Evolutionary conservation across 2,113 vertebrate species (phyloP), one percentile per base, ranked within the genome.

Genomic region (Spea multiplicata): DNA sequence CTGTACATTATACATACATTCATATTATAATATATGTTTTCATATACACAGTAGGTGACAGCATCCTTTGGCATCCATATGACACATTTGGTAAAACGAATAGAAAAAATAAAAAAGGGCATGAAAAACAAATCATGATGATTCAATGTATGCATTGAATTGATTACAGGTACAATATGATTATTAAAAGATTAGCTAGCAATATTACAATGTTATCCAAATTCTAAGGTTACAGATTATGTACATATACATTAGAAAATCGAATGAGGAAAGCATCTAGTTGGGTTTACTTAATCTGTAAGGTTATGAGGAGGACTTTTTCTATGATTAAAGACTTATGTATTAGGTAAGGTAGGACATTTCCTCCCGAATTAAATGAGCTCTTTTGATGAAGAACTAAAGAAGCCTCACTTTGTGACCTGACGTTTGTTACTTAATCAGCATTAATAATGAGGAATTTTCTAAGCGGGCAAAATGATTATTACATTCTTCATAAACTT

Each of bases 401-500:
- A 69, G 83, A 86, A 8, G 74, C 83, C 81, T 71, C 80, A 75
- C 46, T 72, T 76, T 50, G 66, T 87, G 86, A 87, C 75, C 83
- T 81, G 67, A 71, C 80, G 81, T 86, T 84, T 84, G 75, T 83
- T 86, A 81, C 74, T 85, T 84, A 86, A 84, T 76, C 64, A 71
- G 8, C 72, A 78, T 83, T 83, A 83, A 87, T 85, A 86, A 86
- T 61, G 71, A 68, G 47, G 47, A 73, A 7, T 85, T 88, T 87
- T 86, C 80, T 73, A 80, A 86, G 83, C 75, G 85, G 80, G 49
- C 59, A 81, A 82, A 83, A 83, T 12, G 13, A 72, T 86, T 83
- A 85, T 50, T 84, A 78, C 17, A 75, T 82, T 84, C 80, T 85
- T 86, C 76, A 44, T 76, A 84, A 86, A 70, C 82, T 73, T 5